Evolutionary conservation across 2,113 vertebrate genomes (phyloP), one percentile per base, ranked within the genome.

Genomic region (Suricata suricatta): DNA sequence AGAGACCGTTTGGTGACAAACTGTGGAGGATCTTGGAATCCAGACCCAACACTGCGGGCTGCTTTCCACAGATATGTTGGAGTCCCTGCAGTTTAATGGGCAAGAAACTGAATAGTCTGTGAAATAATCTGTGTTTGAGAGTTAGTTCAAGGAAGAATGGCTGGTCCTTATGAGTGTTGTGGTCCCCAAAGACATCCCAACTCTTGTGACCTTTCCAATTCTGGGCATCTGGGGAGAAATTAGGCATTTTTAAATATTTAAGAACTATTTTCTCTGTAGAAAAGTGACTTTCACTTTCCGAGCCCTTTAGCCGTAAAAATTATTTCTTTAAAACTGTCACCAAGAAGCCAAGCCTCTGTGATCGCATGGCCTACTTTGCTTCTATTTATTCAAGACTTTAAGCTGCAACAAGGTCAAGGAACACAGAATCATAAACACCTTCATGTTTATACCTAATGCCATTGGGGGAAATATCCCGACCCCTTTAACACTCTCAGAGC

Each of bases 161-260:
- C 33, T 38, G 57, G 5, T n/a, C 44, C 7, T 91, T 23, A 1
- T 38, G 17, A 79, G 19, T 57, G 17, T 5, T 31, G 0, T 33
- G 1, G 10, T 63, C 23, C 47, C 66, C 77, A 93, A 29, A 93
- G 54, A 33, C 80, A 69, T 23, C 14, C 13, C 25, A 93, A 50
- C 27, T 83, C 69, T 47, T 89, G 8, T 12, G 9, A 92, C 27
- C 7, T 90, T 76, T 91, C 38, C 6, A 54, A 87, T 44, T 29
- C n/a, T 92, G 35, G 23, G 33, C 86, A 54, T 76, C 72, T 95
- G 21, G 8, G 12, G 68, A 93, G 52, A 96, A 90, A 16, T 16
- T 19, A 68, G 13, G 8, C 35, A 29, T 88, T 92, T 91, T 33
- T 8, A 96, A 96, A 92, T 57, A 76, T 89, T 96, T 90, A 93